Evolutionary conservation across 2,797 vertebrate genomes (phyloP).

Genomic region (Gallinago nigripennis): DNA sequence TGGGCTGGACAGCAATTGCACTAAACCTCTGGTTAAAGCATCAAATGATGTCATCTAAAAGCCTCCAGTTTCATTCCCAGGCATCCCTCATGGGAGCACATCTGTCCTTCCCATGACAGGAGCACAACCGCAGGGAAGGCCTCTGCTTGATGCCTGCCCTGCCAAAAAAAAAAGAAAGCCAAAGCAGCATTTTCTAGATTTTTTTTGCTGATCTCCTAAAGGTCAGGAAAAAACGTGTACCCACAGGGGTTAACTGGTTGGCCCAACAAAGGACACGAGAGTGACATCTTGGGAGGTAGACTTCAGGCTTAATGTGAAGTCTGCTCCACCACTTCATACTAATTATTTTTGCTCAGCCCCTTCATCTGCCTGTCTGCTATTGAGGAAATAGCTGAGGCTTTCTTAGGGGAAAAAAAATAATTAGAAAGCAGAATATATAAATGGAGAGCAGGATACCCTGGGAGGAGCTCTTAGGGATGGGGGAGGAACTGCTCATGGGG

Average conservation of each 20-base stretch:
- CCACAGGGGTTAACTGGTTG: neutral
- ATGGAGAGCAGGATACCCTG: neutral
- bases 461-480: neutral
- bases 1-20: neutral
- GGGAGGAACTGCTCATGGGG: neutral
- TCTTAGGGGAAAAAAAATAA: neutral
- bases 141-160: neutral
- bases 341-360: neutral
- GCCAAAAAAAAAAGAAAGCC: neutral
- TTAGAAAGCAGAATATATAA: neutral
- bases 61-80: neutral
- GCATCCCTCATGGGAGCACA: neutral
- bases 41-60: neutral
- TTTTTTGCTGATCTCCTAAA: neutral
- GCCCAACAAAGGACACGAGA: neutral
- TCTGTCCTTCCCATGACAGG: neutral
- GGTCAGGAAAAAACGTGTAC: neutral
- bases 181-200: neutral
- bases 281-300: neutral
- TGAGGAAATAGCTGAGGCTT: neutral
- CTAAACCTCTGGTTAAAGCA: neutral
- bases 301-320: neutral
- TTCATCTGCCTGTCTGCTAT: neutral
- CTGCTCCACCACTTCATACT: neutral
- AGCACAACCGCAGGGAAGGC: neutral